Conservation (phyloP, 2,888 invertebrate species). For the Alitta virens region DNA sequence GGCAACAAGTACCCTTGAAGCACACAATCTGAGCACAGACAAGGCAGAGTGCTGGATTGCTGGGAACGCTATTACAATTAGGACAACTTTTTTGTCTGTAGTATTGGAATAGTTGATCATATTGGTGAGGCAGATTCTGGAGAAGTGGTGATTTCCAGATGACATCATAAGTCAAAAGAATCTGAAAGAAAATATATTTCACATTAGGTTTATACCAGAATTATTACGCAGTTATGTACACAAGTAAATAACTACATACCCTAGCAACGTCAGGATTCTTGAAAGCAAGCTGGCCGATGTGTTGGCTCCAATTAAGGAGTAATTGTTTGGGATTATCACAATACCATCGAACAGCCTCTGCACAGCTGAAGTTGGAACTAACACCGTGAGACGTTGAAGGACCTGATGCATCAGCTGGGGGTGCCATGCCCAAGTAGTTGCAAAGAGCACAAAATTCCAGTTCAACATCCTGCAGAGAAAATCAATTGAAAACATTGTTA, state of each 20-base stretch:
- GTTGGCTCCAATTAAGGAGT: conserved; percentile 68
- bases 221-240: neutral
- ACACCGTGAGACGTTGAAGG: conserved; percentile 13
- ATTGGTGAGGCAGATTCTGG: conserved; percentile 81
- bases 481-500: neutral
- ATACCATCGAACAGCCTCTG: conserved; percentile 36
- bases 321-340: conserved; percentile 52
- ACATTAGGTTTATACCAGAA: too few relatives aligned
- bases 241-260: conserved; percentile 33
- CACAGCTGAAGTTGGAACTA: conserved; percentile 32
- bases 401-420: neutral
- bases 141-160: conserved; percentile 78
- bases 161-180: conserved; percentile 36
- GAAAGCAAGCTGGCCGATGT: conserved; percentile 64
- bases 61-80: conserved; percentile 74
- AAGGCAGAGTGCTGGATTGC: conserved; percentile 87
- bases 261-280: conserved; percentile 64
- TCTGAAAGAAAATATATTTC: too few relatives aligned
- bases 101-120: conserved; percentile 88
- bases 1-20: conserved; percentile 60
- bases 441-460: conserved; percentile 42
- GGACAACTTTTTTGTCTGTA: conserved; percentile 89
- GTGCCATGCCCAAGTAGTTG: conserved; percentile 35
- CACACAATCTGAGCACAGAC: conserved; percentile 91
- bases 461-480: conserved; percentile 26